These are phyloP conservation scores for Caenorhabditis afra DNA, from an alignment of 2,888 invertebrate species.

Conservation along the genomic window DNA sequence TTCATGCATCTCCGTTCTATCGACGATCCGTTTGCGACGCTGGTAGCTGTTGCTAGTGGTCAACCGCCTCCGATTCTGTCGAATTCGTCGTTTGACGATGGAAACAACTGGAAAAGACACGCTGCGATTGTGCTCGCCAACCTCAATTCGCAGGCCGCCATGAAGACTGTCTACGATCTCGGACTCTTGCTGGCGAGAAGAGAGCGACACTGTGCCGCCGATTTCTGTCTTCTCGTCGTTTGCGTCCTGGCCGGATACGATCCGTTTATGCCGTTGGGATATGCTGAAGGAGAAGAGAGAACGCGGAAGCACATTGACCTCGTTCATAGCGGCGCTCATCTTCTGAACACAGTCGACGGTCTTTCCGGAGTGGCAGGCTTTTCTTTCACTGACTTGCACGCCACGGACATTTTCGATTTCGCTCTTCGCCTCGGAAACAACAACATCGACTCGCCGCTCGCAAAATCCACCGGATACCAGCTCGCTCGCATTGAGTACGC, in stretches of 20 bases:
- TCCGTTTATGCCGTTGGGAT: constrained; percentile 42
- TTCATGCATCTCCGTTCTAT: constrained; percentile 68
- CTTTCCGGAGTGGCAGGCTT: constrained; percentile 41
- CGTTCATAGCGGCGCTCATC: constrained; percentile 51
- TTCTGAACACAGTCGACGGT: constrained; percentile 50
- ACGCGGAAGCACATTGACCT: constrained; percentile 52
- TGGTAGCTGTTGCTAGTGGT: constrained; percentile 69
- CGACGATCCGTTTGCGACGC: constrained; percentile 73
- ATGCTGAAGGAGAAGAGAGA: constrained; percentile 54
- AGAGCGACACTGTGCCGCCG: constrained; percentile 91
- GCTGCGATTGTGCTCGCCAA: constrained; percentile 92
- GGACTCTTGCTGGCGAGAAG: constrained; percentile 81
- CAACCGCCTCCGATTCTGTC: constrained; percentile 69
- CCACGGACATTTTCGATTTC: constrained; percentile 79
- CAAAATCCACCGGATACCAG: constrained; percentile 69
- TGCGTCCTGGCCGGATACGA: constrained; percentile 78
- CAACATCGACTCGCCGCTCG: constrained; percentile 55
- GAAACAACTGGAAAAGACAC: constrained; percentile 94
- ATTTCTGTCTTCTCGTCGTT: constrained; percentile 95
- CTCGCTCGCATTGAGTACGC: constrained; percentile 73
- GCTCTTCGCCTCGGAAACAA: constrained; percentile 69
- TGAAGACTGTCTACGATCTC: constrained; percentile 57
- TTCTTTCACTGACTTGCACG: constrained; percentile 77
- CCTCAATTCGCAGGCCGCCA: constrained; percentile 81
- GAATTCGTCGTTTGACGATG: constrained; percentile 81